Percentiles rank a stretch among this genome's conserved stretches.
These are phyloP conservation scores for Hestina assimilis DNA, from an alignment of 1,140 invertebrate species.

Conservation along the genomic window DNA sequence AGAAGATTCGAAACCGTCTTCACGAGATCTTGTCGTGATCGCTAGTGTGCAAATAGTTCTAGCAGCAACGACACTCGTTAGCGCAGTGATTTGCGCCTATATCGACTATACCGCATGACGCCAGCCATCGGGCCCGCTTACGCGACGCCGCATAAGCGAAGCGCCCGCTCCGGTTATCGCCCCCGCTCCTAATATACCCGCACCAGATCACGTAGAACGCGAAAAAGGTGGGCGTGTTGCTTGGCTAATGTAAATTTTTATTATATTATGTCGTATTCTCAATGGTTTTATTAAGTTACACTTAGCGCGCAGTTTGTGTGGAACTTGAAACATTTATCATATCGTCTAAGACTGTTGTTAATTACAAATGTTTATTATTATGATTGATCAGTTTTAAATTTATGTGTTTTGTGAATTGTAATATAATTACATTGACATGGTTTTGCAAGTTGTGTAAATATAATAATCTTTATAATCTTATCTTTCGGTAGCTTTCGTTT, in stretches of 20 bases:
- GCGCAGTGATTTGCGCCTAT: constrained; percentile 54
- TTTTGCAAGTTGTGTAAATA: not conserved
- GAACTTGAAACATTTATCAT: constrained; percentile 6
- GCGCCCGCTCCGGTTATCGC: constrained; percentile 44
- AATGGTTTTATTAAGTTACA: constrained; percentile 14
- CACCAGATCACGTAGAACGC: constrained; percentile 44
- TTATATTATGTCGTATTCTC: constrained; percentile 1
- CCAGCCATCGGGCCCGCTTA: constrained; percentile 51
- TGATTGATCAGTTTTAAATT: not conserved
- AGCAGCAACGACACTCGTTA: constrained; percentile 53
- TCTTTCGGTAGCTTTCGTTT: no score
- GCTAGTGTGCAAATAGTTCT: constrained; percentile 63
- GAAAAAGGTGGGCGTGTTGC: constrained; percentile 42
- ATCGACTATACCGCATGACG: constrained; percentile 62
- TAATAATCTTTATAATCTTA: not conserved
- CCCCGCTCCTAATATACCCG: constrained; percentile 33
- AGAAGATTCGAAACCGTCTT: constrained; percentile 54
- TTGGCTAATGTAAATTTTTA: constrained; percentile 20
- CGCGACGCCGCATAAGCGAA: constrained; percentile 60
- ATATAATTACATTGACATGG: not conserved
- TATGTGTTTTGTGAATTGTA: not conserved
- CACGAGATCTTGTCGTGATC: constrained; percentile 64
- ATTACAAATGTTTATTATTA: not conserved
- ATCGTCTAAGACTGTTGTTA: constrained; percentile 16
- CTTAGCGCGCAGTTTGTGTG: not conserved